phyloP scores from a whole-genome alignment of 1,140 invertebrate genomes.

The Bombus haemorrhoidalis region DNA sequence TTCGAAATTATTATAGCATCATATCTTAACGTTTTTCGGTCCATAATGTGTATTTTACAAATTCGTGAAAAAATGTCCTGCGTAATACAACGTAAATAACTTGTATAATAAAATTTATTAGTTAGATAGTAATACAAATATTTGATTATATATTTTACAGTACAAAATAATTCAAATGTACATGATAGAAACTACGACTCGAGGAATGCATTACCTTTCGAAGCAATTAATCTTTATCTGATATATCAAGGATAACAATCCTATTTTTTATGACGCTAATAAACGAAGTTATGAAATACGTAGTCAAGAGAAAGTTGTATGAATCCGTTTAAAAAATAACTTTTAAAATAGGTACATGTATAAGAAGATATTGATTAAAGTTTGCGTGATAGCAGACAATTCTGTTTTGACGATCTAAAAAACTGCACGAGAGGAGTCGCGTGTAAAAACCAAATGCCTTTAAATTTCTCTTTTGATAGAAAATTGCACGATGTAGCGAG shows the following conservation, averaged over 20 bases:
- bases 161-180: too few species aligned
- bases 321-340: neutral
- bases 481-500: constrained; percentile 16
- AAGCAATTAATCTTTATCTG: too few species aligned
- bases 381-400: neutral
- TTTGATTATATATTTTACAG: too few species aligned
- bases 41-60: too few species aligned
- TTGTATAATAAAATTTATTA: too few species aligned
- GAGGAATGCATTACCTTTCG: neutral
- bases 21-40: too few species aligned
- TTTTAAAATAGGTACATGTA: neutral
- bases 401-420: neutral
- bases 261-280: neutral
- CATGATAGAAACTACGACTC: too few species aligned
- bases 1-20: too few species aligned
- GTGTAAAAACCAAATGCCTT: too few species aligned
- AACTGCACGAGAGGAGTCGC: neutral
- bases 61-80: too few species aligned
- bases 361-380: neutral
- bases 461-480: neutral
- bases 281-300: neutral
- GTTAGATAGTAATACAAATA: too few species aligned
- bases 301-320: neutral
- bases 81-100: too few species aligned
- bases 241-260: neutral